A percentile compares a stretch with the other conserved stretches of the same genome.
Evolutionary conservation across 2,797 vertebrate species (phyloP).

Genomic region (Sebastes kiyomatsui): DNA sequence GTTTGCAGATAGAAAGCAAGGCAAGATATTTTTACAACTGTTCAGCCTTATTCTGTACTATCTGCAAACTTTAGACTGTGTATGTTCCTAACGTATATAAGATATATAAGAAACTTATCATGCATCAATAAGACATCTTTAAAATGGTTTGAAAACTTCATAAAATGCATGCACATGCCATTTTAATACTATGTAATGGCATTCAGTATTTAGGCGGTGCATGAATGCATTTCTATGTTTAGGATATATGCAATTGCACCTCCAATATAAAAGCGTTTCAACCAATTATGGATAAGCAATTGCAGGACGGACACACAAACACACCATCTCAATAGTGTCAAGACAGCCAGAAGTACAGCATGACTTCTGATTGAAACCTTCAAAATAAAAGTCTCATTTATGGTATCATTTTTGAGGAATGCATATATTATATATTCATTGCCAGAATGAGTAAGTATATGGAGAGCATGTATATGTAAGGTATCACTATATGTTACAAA

Average conservation of each 20-base stretch:
- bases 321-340: background rate
- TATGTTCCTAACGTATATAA: background rate
- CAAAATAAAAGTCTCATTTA: conserved; percentile 31
- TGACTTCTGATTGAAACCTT: background rate
- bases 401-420: background rate
- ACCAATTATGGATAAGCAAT: background rate
- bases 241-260: background rate
- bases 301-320: no score
- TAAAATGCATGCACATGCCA: background rate
- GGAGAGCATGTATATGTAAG: background rate
- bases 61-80: background rate
- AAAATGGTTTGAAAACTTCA: background rate
- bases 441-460: background rate
- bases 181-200: background rate
- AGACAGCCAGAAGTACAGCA: background rate
- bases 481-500: background rate
- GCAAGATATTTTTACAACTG: background rate
- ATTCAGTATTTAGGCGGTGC: background rate
- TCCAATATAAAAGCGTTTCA: background rate
- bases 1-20: background rate
- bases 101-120: background rate
- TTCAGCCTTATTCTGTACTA: background rate
- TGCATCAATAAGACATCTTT: background rate
- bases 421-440: background rate
- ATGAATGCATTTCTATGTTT: background rate